These are phyloP conservation scores for Sorex fumeus DNA, from an alignment of 2,113 vertebrate species.

Conservation along the genomic window DNA sequence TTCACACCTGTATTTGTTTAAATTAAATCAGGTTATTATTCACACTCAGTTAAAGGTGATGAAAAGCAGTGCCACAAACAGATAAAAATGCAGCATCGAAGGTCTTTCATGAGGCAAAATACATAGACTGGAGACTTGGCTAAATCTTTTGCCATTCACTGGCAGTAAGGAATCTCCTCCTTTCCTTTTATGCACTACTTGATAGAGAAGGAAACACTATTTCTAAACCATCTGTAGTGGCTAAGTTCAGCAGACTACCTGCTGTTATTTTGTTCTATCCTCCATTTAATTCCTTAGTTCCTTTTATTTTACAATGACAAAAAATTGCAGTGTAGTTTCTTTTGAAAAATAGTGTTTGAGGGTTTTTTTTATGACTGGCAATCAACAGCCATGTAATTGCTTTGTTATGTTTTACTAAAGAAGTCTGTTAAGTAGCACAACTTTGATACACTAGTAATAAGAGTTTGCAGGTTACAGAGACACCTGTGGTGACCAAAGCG, in stretches of 20 bases:
- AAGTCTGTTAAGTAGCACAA: conserved; percentile 94
- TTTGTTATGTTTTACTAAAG: conserved; percentile 94
- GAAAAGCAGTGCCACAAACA: conserved; percentile 86
- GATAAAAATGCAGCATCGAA: conserved; percentile 87
- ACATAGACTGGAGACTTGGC: conserved; percentile 87
- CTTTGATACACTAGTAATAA: conserved; percentile 94
- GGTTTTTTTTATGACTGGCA: conserved; percentile 89
- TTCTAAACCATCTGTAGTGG: conserved; percentile 93
- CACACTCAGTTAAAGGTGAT: conserved; percentile 84
- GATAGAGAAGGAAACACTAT: conserved; percentile 91
- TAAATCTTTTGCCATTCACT: conserved; percentile 91
- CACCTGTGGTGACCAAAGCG: conserved; percentile 93
- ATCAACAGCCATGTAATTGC: conserved; percentile 93
- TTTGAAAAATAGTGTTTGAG: conserved; percentile 92
- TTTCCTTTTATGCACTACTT: conserved; percentile 91
- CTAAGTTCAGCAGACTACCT: conserved; percentile 90
- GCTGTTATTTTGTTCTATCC: conserved; percentile 91
- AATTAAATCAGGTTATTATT: conserved; percentile 84
- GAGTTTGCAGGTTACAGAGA: conserved; percentile 92
- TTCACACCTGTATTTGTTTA: conserved; percentile 84
- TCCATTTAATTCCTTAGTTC: conserved; percentile 91
- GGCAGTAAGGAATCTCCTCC: conserved; percentile 89
- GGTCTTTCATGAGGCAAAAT: conserved; percentile 88
- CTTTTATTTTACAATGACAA: conserved; percentile 94
- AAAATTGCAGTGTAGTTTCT: conserved; percentile 93